Conservation (phyloP, 30 jellyfish, hydroid and myxozoan genomes). For the Haliclystus octoradiatus region DNA sequence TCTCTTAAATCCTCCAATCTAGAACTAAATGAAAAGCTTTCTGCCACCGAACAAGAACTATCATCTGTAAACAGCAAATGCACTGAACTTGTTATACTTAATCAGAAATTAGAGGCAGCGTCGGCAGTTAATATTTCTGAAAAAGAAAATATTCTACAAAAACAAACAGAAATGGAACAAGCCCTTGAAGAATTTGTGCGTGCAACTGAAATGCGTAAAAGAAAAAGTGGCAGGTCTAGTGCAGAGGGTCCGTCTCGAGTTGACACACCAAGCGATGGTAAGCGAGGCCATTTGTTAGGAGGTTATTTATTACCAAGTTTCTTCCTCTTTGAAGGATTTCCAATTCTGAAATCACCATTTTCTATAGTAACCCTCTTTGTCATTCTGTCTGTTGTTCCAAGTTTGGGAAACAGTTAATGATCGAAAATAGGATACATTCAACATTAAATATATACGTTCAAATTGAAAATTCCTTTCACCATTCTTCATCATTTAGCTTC, state of each 20-base stretch:
- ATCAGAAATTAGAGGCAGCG: background rate
- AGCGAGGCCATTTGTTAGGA: too few species aligned
- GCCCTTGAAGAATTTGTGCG: slow-evolving; percentile 80
- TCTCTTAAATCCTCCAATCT: background rate
- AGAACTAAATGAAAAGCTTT: background rate
- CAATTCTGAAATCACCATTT: too few species aligned
- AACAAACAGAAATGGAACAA: slow-evolving; percentile 39
- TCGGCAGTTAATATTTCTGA: background rate
- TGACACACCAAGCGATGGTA: slow-evolving; percentile 41
- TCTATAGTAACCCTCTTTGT: too few species aligned
- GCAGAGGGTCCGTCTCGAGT: slow-evolving; percentile 26
- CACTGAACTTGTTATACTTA: background rate
- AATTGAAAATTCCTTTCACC: too few species aligned
- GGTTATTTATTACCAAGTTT: too few species aligned
- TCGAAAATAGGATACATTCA: too few species aligned
- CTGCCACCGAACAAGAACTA: background rate
- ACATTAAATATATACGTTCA: too few species aligned
- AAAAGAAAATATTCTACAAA: background rate
- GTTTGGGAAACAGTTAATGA: too few species aligned
- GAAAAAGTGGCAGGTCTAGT: slow-evolving; percentile 33
- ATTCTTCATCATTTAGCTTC: too few species aligned
- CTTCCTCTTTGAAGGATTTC: too few species aligned
- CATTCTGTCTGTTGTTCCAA: too few species aligned
- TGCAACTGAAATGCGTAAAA: slow-evolving; percentile 60
- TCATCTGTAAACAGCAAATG: background rate